Percentiles rank a stretch among this genome's conserved stretches.
phyloP scores from a whole-genome alignment of 2,797 vertebrate species.

The Mallotus villosus region DNA sequence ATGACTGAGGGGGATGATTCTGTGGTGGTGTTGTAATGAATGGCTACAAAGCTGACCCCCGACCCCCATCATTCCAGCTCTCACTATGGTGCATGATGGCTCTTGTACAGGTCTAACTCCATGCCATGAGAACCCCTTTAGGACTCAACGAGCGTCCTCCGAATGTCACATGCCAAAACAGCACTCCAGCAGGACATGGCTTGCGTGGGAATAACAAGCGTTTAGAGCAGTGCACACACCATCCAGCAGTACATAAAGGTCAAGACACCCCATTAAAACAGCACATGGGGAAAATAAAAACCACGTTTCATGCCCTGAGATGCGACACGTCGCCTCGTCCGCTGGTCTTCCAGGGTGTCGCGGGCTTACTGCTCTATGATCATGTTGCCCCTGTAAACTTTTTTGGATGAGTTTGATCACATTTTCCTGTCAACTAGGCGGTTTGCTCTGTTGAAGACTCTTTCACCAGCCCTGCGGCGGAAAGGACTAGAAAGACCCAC shows the following conservation, averaged over 20 bases:
- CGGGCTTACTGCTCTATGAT: conserved; percentile 11
- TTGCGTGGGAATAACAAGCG: conserved; percentile 55
- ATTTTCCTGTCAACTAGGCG: conserved; percentile 41
- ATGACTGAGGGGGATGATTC: conserved; percentile 65
- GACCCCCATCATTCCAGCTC: conserved; percentile 56
- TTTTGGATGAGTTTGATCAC: conserved; percentile 36
- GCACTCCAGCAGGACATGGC: conserved; percentile 39
- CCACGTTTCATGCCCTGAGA: not conserved
- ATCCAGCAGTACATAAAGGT: conserved; percentile 49
- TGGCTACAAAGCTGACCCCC: conserved; percentile 47
- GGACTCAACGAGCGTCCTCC: conserved; percentile 45
- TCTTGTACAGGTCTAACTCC: conserved; percentile 62
- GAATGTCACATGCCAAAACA: conserved; percentile 38
- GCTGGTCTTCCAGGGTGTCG: not conserved
- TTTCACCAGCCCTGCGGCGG: conserved; percentile 47
- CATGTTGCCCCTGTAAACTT: not conserved
- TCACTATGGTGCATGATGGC: conserved; percentile 43
- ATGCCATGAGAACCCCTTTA: conserved; percentile 60
- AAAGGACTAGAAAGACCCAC: conserved; percentile 51
- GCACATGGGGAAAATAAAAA: not conserved
- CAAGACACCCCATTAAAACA: conserved; percentile 37
- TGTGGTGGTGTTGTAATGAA: conserved; percentile 35
- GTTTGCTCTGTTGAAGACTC: conserved; percentile 44
- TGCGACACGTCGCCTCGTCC: not conserved
- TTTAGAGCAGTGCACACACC: conserved; percentile 39